phyloP scores from a whole-genome alignment of 2,113 vertebrate genomes.

The Pedetes capensis region DNA sequence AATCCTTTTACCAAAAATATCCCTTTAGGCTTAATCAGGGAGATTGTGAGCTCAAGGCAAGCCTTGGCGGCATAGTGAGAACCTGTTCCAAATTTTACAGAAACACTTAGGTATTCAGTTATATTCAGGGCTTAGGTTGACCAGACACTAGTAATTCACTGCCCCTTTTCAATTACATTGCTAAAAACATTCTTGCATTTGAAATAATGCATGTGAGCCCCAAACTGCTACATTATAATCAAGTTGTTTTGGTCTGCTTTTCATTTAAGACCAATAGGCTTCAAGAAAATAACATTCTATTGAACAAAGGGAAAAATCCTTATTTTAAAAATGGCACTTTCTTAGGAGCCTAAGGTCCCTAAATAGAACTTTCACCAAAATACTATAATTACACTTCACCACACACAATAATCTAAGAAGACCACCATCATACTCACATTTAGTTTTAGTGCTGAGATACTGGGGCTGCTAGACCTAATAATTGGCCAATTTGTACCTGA shows the following conservation, averaged over 20 bases:
- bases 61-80: too few species aligned
- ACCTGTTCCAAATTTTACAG: too few species aligned
- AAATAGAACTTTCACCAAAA: not conserved
- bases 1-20: not conserved
- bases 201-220: not conserved
- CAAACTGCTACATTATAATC: not conserved
- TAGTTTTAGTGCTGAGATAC: not conserved
- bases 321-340: not conserved
- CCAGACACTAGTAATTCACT: not conserved
- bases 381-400: not conserved
- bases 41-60: too few species aligned
- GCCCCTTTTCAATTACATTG: not conserved
- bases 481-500: slow-evolving; percentile 7
- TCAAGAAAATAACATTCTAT: not conserved
- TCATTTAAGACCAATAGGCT: not conserved
- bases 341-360: not conserved
- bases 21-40: too few species aligned
- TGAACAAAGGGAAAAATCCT: not conserved
- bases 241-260: not conserved
- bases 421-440: not conserved
- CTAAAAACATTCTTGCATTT: not conserved
- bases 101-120: too few species aligned
- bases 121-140: not conserved
- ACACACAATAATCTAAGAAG: not conserved
- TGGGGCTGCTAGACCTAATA: not conserved